Evolutionary conservation across 2,113 vertebrate species (phyloP).

Genomic region (Furnarius figulus): DNA sequence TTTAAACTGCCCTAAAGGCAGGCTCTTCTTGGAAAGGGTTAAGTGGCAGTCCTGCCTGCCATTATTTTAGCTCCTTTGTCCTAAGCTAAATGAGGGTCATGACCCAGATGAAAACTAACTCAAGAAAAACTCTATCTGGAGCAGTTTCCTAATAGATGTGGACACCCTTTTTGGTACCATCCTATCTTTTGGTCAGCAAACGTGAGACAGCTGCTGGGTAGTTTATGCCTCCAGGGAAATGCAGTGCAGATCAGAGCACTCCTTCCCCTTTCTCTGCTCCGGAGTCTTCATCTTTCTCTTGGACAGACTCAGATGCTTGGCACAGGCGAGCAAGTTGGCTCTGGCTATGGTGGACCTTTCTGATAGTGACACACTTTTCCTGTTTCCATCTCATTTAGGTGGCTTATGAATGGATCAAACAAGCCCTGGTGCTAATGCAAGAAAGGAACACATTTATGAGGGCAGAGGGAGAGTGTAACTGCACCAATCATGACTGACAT

Average conservation of each 20-base stretch:
- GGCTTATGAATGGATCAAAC: fast-evolving
- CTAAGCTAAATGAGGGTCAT: not conserved
- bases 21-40: fast-evolving
- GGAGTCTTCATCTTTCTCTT: fast-evolving
- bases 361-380: not conserved
- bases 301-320: not conserved
- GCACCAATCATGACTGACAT: not conserved
- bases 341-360: not conserved
- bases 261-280: not conserved
- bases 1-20: not conserved
- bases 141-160: not conserved
- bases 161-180: not conserved
- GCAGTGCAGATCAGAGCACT: not conserved
- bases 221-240: not conserved
- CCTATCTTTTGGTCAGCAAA: not conserved
- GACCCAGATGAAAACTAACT: not conserved
- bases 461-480: not conserved
- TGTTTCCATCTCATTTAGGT: not conserved
- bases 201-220: not conserved
- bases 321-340: fast-evolving
- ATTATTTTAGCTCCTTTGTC: not conserved
- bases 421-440: not conserved
- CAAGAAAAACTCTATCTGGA: not conserved
- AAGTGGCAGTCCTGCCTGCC: not conserved
- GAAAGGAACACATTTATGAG: not conserved